Base-by-base conservation (phyloP, 2,797 vertebrate genomes). In the Gorsachius magnificus region DNA sequence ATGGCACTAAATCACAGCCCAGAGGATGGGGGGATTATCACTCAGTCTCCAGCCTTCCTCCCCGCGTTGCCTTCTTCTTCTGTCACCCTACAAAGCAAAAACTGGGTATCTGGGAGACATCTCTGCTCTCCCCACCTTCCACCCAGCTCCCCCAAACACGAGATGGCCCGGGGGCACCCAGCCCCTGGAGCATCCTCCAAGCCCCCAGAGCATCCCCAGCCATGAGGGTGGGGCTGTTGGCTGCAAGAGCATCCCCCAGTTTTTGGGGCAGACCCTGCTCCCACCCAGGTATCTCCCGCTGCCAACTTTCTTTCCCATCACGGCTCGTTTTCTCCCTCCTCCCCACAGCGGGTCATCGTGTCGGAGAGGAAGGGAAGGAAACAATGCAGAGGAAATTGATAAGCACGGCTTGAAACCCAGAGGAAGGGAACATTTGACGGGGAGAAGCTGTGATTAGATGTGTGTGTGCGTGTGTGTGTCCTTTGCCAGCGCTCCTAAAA, bases 401-500 rank as follows among this genome's bases (percentile, higher is more conserved):
- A 95, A 95, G 76, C 86, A 51, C 26, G 83, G 89, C 93, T 94
- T 57, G 82, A 89, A 87, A 91, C 58, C 35, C 87, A 57, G 92
- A 87, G 74, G 80, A 86, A 85, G 69, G 36, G 84, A 93, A 93
- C 91, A 91, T 94, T 87, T 89, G 91, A 79, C 69, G 86, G 61
- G 86, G 57, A 93, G 84, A 95, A 95, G 94, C 88, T 95, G 92
- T 90, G 89, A 94, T 94, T 91, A 89, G 87, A 92, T 75, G 22
- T 61, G 48, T 63, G 77, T 38, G 43, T 48, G 36, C 26, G 69
- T 45, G 46, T 61, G 70, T 46, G 75, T 81, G 69, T 81, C 80
- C 90, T 88, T 88, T 94, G 93, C 94, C 79, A 70, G 90, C 9
- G 2, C 28, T 68, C 87, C 94, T 96, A 96, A 96, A 96, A 96